phyloP scores from a whole-genome alignment of 2,113 vertebrate species.

The Polypterus bichir region DNA sequence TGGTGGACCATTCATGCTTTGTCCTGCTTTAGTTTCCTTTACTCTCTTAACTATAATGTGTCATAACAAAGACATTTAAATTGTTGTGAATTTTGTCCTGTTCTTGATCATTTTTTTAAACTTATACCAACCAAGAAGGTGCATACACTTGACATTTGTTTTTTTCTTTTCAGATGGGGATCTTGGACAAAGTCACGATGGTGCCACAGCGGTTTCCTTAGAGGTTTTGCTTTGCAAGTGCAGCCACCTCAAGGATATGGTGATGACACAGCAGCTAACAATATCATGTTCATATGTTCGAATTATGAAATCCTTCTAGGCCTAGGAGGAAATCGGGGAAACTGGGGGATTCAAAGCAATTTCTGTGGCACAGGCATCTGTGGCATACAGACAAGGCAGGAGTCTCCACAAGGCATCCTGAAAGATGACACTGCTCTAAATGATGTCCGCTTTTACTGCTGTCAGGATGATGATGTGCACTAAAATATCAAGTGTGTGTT shows the following conservation, averaged over 20 bases:
- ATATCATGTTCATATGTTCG: constrained; percentile 16
- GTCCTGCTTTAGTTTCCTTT: too few species aligned
- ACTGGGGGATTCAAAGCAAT: constrained; percentile 7
- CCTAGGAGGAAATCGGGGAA: background rate
- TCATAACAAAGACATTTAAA: too few species aligned
- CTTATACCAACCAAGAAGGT: too few species aligned
- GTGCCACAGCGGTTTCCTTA: constrained; percentile 16
- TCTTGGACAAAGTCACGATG: constrained; percentile 16
- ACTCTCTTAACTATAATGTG: too few species aligned
- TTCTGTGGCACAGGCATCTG: constrained; percentile 10
- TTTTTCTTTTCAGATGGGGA: constrained; percentile 20
- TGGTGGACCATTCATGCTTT: too few species aligned
- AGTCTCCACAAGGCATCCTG: background rate
- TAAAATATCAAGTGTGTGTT: too few species aligned
- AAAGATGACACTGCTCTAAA: constrained; percentile 13
- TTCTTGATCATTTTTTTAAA: too few species aligned
- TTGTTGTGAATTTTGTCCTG: too few species aligned
- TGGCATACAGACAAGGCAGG: constrained; percentile 14
- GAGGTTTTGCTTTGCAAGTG: constrained; percentile 17
- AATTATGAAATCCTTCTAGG: constrained; percentile 1
- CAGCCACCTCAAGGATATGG: constrained; percentile 10
- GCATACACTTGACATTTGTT: too few species aligned
- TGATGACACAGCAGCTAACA: constrained; percentile 14
- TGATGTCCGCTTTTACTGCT: constrained; percentile 13
- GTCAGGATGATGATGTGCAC: background rate